Conservation (phyloP, 2,113 vertebrate genomes). For the Atrichornis clamosus region DNA sequence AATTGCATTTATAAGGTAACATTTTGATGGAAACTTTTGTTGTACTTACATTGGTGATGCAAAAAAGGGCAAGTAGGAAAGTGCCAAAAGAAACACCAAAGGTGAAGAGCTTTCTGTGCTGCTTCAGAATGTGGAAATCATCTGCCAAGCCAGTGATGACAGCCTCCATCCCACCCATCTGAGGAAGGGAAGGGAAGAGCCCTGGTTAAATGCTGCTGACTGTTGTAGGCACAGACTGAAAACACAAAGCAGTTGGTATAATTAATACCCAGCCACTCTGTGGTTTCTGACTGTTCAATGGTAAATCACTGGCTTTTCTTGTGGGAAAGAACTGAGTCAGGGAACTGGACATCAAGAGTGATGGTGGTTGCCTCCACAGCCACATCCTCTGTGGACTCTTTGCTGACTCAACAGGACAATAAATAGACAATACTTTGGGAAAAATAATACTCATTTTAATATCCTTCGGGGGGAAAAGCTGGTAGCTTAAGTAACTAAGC, state of each 20-base stretch:
- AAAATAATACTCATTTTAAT: background rate
- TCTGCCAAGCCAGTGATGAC: constrained; percentile 94
- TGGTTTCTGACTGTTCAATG: background rate
- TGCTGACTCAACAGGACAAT: background rate
- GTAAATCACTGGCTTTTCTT: background rate
- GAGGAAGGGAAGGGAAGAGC: background rate
- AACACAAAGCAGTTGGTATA: background rate
- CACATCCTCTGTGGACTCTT: background rate
- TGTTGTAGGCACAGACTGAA: background rate
- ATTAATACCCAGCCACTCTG: background rate
- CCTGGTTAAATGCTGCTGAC: background rate
- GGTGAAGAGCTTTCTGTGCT: constrained; percentile 91
- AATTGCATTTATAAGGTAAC: background rate
- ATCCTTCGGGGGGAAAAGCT: background rate
- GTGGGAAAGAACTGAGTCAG: background rate
- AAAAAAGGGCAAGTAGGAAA: constrained; percentile 88
- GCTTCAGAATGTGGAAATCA: constrained; percentile 92
- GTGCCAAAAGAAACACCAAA: constrained; percentile 85
- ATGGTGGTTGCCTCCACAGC: background rate
- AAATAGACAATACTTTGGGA: background rate
- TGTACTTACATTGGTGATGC: constrained; percentile 91
- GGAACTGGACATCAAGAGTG: background rate
- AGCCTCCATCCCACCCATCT: constrained; percentile 99
- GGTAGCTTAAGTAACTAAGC: background rate
- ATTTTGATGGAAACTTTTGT: background rate